A percentile compares a stretch with the other conserved stretches of the same genome.
These are phyloP conservation scores for Corydoras sp. DNA, from an alignment of 2,113 vertebrate genomes.

Conservation along the genomic window DNA sequence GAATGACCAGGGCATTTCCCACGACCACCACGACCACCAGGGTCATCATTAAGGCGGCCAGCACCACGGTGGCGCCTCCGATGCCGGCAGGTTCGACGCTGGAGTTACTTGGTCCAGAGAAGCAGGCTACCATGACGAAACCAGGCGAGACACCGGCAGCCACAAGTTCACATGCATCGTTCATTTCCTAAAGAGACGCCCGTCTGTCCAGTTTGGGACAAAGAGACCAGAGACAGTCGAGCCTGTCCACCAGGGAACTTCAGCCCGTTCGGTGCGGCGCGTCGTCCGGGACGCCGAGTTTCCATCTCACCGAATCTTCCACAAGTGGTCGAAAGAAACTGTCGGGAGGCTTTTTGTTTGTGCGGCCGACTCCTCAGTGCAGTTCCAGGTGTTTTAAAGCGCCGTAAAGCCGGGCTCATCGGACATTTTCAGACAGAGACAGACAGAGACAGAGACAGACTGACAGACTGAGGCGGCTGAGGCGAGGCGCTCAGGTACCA, in stretches of 20 bases:
- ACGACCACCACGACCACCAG: slow-evolving; percentile 74
- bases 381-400: background rate
- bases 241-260: background rate
- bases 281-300: background rate
- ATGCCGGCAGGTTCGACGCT: slow-evolving; percentile 56
- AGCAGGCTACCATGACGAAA: slow-evolving; percentile 49
- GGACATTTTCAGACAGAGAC: background rate
- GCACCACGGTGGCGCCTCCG: slow-evolving; percentile 51
- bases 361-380: background rate
- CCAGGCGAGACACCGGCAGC: background rate
- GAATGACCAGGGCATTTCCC: slow-evolving; percentile 79
- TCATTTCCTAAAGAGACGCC: background rate
- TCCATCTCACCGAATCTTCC: background rate
- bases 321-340: background rate
- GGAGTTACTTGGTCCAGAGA: slow-evolving; percentile 57
- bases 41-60: slow-evolving; percentile 73
- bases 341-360: background rate
- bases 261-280: background rate
- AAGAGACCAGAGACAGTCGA: background rate
- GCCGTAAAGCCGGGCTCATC: background rate
- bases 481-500: background rate
- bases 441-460: too few relatives aligned
- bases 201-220: background rate
- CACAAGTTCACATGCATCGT: slow-evolving; percentile 29
- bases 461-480: too few relatives aligned